Evolutionary conservation across 64 coral and sea anemone genomes (phyloP), one percentile per base, ranked within the genome.

Genomic region (Cladopsammia gracilis): DNA sequence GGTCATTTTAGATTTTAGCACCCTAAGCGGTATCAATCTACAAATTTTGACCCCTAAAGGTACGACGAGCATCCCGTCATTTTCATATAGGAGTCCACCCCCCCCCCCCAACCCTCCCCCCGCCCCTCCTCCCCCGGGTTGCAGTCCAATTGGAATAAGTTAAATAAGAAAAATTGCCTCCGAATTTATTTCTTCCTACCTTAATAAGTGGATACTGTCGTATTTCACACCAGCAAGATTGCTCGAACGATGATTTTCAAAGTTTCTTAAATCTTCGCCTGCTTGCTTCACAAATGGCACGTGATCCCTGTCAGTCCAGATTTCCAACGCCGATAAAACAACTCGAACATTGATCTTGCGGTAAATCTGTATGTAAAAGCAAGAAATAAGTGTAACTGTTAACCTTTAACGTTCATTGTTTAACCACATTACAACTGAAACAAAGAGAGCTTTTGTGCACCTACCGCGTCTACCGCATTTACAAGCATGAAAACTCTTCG

Each of bases 301-400:
- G n/a, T 88, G 95, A 83, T 96, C 86, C 25, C 77, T 82, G 52
- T 96, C 89, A 0, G 90, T 84, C 95, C 95, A 96, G 24, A 96
- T 90, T 77, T 96, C 95, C 11, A 96, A 64, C 10, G 65, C 77
- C 9, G 72, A 65, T 67, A 96, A 58, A 7, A 78, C 90, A 58
- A 96, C 57, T 64, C 95, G 70, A 12, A 96, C 87, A 70, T 96
- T 96, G 71, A 96, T 93, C 2, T 92, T 78, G 5, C 70, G 86
- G 44, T 96, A 96, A 14, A 96, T 90, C 95, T 96, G 12, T 68
- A 13, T 9, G 7, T 15, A 15, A 50, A 66, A 18, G 3, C 20
- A 43, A 66, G 20, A 67, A 67, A 10, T 47, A 52, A 73, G 0
- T 1, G 6, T 46, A 45, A 73, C 34, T 34, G 34, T 34, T 1